Base-by-base conservation (phyloP, 2,797 vertebrate genomes). In the Philypnodon macrostomus region DNA sequence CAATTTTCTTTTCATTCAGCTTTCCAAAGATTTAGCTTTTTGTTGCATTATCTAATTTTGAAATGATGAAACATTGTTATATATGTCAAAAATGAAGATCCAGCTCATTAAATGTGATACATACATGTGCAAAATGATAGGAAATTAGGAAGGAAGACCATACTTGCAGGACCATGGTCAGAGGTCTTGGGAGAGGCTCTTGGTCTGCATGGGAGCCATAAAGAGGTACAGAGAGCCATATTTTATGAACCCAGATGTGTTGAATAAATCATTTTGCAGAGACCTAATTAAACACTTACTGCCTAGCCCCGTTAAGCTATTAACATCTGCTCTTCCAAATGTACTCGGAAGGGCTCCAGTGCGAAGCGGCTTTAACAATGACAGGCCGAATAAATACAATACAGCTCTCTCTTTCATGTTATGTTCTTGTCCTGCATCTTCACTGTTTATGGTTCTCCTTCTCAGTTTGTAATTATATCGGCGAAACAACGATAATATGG, bases 241-340 rank as follows among this genome's bases (percentile, higher is more conserved):
- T 70, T 85, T 81, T 81, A 83, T 65, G 56, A 53, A 47, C 65
- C 74, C 80, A 79, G 80, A 85, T 85, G 85, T 80, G 73, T 67
- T 79, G 61, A 76, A 84, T 87, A 77, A 83, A 87, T 83, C 58
- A 78, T 80, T 82, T 73, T 23, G 30, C 55, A 36, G 42, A 73
- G 63, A 81, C 65, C 67, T 71, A 78, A 85, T 84, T 82, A 84
- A 84, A 84, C 74, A 82, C 79, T 79, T 73, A 82, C 59, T 73
- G 73, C 77, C 52, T 58, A 52, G 71, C 68, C 64, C 64, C 52
- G 63, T 80, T 68, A 77, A 71, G 75, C 63, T 73, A 78, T 85
- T 81, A 82, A 83, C 83, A 85, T 87, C 81, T 85, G 81, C 81
- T 84, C 57, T 19, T 36, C 34, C 63, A 60, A 80, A 80, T 65